phyloP scores from a whole-genome alignment of 1,140 invertebrate genomes.

The Dinothrombium tinctorium region DNA sequence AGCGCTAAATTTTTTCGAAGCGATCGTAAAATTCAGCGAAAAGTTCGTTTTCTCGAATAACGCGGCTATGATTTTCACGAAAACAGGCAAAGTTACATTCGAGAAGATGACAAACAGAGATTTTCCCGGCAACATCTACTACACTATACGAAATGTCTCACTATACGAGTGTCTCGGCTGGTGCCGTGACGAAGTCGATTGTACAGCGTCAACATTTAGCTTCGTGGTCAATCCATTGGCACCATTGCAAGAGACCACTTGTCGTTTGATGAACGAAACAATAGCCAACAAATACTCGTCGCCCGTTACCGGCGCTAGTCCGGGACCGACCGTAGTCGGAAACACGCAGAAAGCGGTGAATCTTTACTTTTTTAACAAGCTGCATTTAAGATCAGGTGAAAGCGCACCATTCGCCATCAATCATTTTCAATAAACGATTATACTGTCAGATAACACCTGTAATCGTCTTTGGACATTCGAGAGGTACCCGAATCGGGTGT shows the following conservation, averaged over 20 bases:
- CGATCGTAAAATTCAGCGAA: too few relatives aligned
- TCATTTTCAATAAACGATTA: not conserved
- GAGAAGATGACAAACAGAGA: slow-evolving; percentile 79
- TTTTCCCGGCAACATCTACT: slow-evolving; percentile 68
- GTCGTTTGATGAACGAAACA: slow-evolving; percentile 74
- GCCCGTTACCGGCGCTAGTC: not conserved
- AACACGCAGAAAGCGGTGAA: slow-evolving; percentile 54
- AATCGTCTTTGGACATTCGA: slow-evolving; percentile 76
- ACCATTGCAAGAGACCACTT: slow-evolving; percentile 70
- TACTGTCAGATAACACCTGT: slow-evolving; percentile 29
- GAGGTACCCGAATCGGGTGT: slow-evolving; percentile 68
- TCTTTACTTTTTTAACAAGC: slow-evolving; percentile 84
- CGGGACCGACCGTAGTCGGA: not conserved
- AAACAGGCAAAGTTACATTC: slow-evolving; percentile 34
- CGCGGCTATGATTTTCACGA: too few relatives aligned
- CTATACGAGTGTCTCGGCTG: slow-evolving; percentile 81
- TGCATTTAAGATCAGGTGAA: slow-evolving; percentile 56
- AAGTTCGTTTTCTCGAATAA: too few relatives aligned
- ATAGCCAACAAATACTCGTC: slow-evolving; percentile 39
- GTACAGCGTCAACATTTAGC: slow-evolving; percentile 67
- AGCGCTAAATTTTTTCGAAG: too few relatives aligned
- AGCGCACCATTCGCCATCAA: not conserved
- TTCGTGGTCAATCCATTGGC: slow-evolving; percentile 74
- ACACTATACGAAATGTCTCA: slow-evolving; percentile 69
- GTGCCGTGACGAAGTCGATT: slow-evolving; percentile 72